These are phyloP conservation scores for Catharus ustulatus DNA, from an alignment of 2,797 vertebrate genomes.

Conservation along the genomic window DNA sequence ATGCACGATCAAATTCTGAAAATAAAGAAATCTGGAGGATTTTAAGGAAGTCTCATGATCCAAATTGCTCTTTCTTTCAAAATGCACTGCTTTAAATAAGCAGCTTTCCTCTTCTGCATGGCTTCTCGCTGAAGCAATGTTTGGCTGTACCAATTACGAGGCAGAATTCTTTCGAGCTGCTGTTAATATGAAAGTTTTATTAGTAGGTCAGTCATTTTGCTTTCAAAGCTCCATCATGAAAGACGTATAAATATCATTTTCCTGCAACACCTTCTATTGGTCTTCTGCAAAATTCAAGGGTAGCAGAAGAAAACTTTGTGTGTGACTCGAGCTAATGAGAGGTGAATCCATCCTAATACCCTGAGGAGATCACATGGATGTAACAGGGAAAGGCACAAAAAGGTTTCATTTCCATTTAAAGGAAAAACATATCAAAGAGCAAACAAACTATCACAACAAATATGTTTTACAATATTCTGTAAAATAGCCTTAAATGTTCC, in stretches of 20 bases:
- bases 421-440: not conserved
- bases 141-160: not conserved
- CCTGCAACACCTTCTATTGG: not conserved
- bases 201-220: not conserved
- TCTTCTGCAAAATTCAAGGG: not conserved
- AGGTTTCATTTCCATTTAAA: slow-evolving; percentile 8
- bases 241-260: not conserved
- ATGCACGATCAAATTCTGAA: not conserved
- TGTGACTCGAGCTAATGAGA: not conserved
- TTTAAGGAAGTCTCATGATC: not conserved
- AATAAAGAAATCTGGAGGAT: not conserved
- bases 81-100: not conserved
- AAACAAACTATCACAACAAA: slow-evolving; percentile 44
- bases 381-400: slow-evolving; percentile 39
- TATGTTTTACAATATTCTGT: slow-evolving; percentile 41
- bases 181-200: not conserved
- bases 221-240: not conserved
- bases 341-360: not conserved
- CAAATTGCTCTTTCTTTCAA: not conserved
- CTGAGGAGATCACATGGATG: slow-evolving; percentile 25
- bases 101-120: not conserved
- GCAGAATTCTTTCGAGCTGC: not conserved
- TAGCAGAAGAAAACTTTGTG: not conserved
- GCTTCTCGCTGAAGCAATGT: not conserved
- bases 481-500: slow-evolving; percentile 30